Evolutionary conservation across 2,113 vertebrate species (phyloP).

Genomic region (Electrona antarctica): DNA sequence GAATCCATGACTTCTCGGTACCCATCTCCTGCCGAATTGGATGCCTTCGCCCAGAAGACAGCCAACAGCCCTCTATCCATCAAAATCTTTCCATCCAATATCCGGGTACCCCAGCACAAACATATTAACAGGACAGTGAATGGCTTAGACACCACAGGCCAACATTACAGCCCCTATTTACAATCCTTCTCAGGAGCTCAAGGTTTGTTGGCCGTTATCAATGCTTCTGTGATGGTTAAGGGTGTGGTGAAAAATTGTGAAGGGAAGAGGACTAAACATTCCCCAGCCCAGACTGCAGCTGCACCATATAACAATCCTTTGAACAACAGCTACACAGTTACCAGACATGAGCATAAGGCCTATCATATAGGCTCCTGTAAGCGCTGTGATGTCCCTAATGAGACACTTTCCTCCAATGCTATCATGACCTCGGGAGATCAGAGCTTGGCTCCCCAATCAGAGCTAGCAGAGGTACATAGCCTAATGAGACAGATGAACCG

Average conservation of each 20-base stretch:
- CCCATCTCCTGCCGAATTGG: constrained; percentile 94
- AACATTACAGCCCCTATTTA: constrained; percentile 86
- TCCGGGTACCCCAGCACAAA: constrained; percentile 97
- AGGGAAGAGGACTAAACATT: constrained; percentile 92
- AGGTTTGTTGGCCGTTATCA: constrained; percentile 88
- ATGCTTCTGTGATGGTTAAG: constrained; percentile 78
- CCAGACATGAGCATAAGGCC: constrained; percentile 81
- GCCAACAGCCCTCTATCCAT: constrained; percentile 93
- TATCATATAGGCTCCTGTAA: constrained; percentile 81
- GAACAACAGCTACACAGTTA: constrained; percentile 81
- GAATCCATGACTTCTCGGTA: constrained; percentile 84
- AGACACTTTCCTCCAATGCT: constrained; percentile 81
- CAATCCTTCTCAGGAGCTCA: constrained; percentile 81
- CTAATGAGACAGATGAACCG: constrained; percentile 93
- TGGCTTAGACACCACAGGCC: constrained; percentile 92
- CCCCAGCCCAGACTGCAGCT: constrained; percentile 83
- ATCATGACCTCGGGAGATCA: constrained; percentile 80
- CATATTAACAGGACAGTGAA: constrained; percentile 94
- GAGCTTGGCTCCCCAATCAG: constrained; percentile 80
- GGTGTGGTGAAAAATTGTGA: constrained; percentile 89
- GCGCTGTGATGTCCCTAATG: constrained; percentile 79
- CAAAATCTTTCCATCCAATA: constrained; percentile 96
- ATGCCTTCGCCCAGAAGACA: constrained; percentile 95
- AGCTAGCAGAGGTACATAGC: constrained; percentile 90
- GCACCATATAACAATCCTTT: constrained; percentile 86